Evolutionary conservation across 2,797 vertebrate species (phyloP).

Genomic region (Anomalospiza imberbis): DNA sequence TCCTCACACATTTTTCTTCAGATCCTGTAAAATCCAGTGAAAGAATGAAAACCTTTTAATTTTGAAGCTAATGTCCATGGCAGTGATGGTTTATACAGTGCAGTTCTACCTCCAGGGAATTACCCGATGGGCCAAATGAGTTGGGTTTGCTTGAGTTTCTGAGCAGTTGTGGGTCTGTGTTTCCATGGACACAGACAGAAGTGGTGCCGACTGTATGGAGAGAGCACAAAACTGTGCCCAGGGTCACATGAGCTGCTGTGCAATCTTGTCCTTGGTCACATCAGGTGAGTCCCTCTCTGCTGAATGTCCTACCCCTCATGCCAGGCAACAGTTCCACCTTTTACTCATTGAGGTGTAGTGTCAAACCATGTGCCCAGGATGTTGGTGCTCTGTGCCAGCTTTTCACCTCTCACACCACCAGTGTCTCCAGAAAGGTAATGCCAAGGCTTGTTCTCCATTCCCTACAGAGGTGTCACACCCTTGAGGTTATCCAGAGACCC

Average conservation of each 20-base stretch:
- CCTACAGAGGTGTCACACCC: neutral
- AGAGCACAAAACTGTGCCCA: neutral
- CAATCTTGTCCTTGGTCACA: neutral
- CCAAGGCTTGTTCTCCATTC: neutral
- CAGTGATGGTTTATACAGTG: neutral
- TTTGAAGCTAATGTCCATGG: neutral
- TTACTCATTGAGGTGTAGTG: neutral
- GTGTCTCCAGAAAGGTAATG: neutral
- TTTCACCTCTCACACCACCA: neutral
- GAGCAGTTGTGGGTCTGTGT: neutral
- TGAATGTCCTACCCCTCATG: neutral
- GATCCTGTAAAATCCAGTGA: neutral
- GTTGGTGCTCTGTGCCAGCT: neutral
- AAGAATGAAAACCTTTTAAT: neutral
- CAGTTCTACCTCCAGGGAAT: neutral
- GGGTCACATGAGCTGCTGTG: neutral
- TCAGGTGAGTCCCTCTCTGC: accelerated
- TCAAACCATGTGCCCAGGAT: neutral
- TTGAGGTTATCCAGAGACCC: neutral
- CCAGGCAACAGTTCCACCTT: neutral
- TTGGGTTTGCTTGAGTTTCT: neutral
- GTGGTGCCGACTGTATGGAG: neutral
- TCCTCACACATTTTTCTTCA: neutral
- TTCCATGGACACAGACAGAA: neutral
- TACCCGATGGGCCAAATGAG: neutral